phyloP scores from a whole-genome alignment of 1,140 invertebrate species.

The Drosophila nannoptera region DNA sequence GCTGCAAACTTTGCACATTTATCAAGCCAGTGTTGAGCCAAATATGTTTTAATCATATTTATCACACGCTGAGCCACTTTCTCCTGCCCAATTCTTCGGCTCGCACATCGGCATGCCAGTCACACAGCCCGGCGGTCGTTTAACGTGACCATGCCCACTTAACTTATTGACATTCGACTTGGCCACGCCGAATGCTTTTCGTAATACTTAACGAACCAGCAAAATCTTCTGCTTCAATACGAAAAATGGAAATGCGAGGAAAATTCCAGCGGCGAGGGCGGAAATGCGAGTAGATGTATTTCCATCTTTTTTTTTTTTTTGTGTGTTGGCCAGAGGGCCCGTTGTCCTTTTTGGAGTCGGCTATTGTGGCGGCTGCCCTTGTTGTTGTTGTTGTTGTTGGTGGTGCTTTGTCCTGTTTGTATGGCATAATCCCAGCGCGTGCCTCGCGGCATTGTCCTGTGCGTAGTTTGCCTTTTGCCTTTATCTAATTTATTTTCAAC shows the following conservation, averaged over 20 bases:
- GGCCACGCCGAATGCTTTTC: conserved; percentile 23
- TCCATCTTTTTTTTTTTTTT: conserved; percentile 19
- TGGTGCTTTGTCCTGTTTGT: conserved; percentile 37
- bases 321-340: conserved; percentile 16
- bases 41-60: conserved; percentile 78
- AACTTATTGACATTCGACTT: conserved; percentile 74
- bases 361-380: not conserved
- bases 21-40: conserved; percentile 43
- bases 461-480: conserved; percentile 53
- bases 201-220: conserved; percentile 55
- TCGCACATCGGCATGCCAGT: conserved; percentile 29
- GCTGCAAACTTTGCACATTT: conserved; percentile 62
- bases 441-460: conserved; percentile 45
- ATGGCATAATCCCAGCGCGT: conserved; percentile 42
- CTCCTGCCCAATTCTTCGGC: not conserved
- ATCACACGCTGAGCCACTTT: conserved; percentile 41
- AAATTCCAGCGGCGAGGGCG: not conserved
- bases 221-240: conserved; percentile 58
- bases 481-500: conserved; percentile 74
- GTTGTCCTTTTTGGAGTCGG: conserved; percentile 36
- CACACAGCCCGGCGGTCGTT: conserved; percentile 40
- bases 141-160: conserved; percentile 64
- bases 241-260: conserved; percentile 24
- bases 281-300: conserved; percentile 42
- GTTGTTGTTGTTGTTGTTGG: conserved; percentile 18